A percentile compares a stretch with the other conserved stretches of the same genome.
Evolutionary conservation across 1,140 invertebrate genomes (phyloP).

Genomic region (Drosophila busckii): DNA sequence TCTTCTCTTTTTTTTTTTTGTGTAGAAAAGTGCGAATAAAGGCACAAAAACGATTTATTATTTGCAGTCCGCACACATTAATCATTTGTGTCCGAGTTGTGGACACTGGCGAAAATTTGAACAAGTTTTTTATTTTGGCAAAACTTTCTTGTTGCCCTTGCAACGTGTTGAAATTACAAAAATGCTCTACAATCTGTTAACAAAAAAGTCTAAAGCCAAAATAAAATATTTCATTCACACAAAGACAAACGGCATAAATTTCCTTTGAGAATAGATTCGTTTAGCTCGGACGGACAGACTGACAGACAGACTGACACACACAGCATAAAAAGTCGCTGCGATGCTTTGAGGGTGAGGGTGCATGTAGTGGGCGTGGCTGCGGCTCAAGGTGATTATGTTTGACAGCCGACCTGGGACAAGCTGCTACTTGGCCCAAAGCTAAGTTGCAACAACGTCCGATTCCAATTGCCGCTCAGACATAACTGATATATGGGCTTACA

Average conservation of each 20-base stretch:
- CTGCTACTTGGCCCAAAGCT: conserved; percentile 23
- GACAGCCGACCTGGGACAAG: conserved; percentile 67
- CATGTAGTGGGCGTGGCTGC: conserved; percentile 1
- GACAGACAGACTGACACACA: conserved; percentile 23
- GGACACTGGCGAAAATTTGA: conserved; percentile 54
- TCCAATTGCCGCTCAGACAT: too few species aligned
- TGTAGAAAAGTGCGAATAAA: conserved; percentile 30
- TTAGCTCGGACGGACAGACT: too few species aligned
- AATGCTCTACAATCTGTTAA: conserved; percentile 58
- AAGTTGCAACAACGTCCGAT: conserved; percentile 10
- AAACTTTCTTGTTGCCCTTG: conserved; percentile 51
- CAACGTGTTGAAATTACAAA: conserved; percentile 75
- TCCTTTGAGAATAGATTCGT: conserved; percentile 68
- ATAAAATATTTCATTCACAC: conserved; percentile 73
- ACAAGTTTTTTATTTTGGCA: conserved; percentile 20
- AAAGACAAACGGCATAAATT: conserved; percentile 63
- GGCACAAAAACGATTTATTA: conserved; percentile 57
- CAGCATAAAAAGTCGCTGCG: conserved; percentile 11
- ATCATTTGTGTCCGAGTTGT: conserved; percentile 55
- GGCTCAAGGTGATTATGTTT: conserved; percentile 69
- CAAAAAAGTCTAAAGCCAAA: conserved; percentile 35
- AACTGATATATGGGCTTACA: conserved; percentile 23
- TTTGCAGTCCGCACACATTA: conserved; percentile 43
- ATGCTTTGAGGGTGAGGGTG: conserved; percentile 25
- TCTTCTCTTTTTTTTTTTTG: conserved; percentile 45